These are phyloP conservation scores for Phania funesta DNA, from an alignment of 2,888 invertebrate genomes.

Conservation along the genomic window DNA sequence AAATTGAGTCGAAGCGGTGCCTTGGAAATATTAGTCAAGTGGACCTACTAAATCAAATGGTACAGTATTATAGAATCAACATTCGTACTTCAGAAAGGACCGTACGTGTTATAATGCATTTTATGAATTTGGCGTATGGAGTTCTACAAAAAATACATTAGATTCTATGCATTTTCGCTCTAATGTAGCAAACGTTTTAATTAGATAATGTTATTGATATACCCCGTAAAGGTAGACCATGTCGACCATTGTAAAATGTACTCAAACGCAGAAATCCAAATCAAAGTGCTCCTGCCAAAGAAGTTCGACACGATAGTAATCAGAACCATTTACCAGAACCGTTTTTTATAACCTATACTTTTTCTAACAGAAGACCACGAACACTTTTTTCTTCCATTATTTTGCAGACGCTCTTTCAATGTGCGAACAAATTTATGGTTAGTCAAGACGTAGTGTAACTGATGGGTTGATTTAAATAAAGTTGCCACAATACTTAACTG, in stretches of 20 bases:
- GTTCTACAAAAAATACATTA: background rate
- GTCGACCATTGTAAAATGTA: background rate
- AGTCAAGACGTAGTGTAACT: no score
- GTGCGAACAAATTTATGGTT: no score
- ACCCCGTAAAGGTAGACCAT: background rate
- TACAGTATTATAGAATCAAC: slow-evolving; percentile 41
- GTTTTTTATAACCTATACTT: no score
- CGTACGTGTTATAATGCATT: slow-evolving; percentile 67
- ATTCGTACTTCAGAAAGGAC: slow-evolving; percentile 69
- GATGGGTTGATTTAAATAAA: no score
- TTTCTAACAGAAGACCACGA: no score
- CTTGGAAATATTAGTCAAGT: no score
- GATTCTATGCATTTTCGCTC: slow-evolving; percentile 11
- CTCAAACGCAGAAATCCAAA: background rate
- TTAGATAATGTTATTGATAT: background rate
- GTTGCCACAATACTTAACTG: no score
- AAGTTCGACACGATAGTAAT: background rate
- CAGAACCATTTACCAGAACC: background rate
- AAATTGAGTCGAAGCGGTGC: no score
- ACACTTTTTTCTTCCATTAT: no score
- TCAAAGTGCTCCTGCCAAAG: background rate
- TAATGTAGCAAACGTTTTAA: background rate
- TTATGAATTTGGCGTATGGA: slow-evolving; percentile 58
- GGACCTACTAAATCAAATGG: no score
- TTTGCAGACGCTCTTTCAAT: no score